phyloP scores from a whole-genome alignment of 2,888 invertebrate genomes.

The Anoncus sp. region DNA sequence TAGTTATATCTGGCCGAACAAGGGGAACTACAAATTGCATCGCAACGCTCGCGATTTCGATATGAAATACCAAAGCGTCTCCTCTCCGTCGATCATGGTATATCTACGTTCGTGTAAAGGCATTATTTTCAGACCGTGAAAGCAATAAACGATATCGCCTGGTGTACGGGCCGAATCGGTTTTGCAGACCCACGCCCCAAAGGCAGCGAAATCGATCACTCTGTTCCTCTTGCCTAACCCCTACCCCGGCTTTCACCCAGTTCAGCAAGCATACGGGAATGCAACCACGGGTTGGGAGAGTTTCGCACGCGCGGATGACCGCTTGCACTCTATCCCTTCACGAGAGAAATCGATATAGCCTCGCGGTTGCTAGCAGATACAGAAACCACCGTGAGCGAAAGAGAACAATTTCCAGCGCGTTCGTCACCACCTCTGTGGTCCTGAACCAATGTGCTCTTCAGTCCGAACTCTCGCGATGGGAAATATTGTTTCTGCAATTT shows the following conservation, averaged over 20 bases:
- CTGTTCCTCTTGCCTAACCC: constrained; percentile 28
- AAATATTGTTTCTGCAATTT: constrained; percentile 74
- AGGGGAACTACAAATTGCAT: constrained; percentile 7
- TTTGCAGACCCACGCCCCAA: constrained; percentile 62
- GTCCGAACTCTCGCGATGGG: neutral
- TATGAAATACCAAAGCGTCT: constrained; percentile 40
- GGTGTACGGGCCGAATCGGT: constrained; percentile 68
- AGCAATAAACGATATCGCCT: constrained; percentile 74
- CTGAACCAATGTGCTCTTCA: neutral
- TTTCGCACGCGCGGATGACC: constrained; percentile 48
- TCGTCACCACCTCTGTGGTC: constrained; percentile 16
- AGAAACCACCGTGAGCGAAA: constrained; percentile 32
- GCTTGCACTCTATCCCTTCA: constrained; percentile 47
- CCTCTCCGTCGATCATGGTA: constrained; percentile 22
- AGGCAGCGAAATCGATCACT: constrained; percentile 59
- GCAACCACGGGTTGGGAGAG: constrained; percentile 34
- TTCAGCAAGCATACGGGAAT: constrained; percentile 24
- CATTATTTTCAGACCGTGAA: constrained; percentile 73
- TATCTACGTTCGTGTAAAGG: constrained; percentile 47
- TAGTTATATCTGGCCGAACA: constrained; percentile 14
- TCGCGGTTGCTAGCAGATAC: constrained; percentile 46
- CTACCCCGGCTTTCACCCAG: neutral
- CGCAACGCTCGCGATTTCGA: constrained; percentile 43
- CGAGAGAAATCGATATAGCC: constrained; percentile 57
- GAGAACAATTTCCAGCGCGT: constrained; percentile 31